Base-by-base conservation (phyloP, 1,140 invertebrate species). In the Ostrea denselamellosa region DNA sequence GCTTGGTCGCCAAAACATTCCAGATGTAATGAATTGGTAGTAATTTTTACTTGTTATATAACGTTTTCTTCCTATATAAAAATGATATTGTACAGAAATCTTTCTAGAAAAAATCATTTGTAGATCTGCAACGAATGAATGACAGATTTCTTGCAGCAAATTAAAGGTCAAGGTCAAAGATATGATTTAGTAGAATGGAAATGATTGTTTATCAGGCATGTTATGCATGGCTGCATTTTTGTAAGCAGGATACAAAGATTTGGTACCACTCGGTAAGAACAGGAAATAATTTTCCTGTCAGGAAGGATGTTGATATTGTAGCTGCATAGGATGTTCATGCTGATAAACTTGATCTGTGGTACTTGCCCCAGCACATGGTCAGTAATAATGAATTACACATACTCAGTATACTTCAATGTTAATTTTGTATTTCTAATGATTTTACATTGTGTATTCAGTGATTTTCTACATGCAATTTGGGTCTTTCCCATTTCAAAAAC, bases 211-310 rank as follows among this genome's bases (percentile, higher is more conserved):
- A 77, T 77, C 68, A 77, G 25, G 28, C 25, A 28, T 77, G 68
- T 28, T 77, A 77, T 77, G 68, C 68, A 77, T 77, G 68, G 68
- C 22, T 77, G 68, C 22, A 77, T 77, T 28, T 77, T 77, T 77
- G 68, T 77, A 77, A 77, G 28, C 68, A 34, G 68, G 68, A 77
- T 25, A 77, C 22, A 28, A 14, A 17, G 68, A 28, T 22, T 77
- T 17, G 9, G 68, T 77, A 34, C 25, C 68, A 28, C 68, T 77
- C 14, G 25, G 28, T 77, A 25, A 77, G 68, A 77, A 77, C 68
- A 77, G 68, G 68, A 77, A 77, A 77, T 77, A 44, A 10, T 77
- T 77, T 77, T 77, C 68, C 22, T 77, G 28, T 77, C 68, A 77
- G 68, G 68, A 77, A 77, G 68, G 68, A 77, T 77, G 68, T 77